Evolutionary conservation across 2,888 invertebrate genomes (phyloP).

Genomic region (Eilema caniola): DNA sequence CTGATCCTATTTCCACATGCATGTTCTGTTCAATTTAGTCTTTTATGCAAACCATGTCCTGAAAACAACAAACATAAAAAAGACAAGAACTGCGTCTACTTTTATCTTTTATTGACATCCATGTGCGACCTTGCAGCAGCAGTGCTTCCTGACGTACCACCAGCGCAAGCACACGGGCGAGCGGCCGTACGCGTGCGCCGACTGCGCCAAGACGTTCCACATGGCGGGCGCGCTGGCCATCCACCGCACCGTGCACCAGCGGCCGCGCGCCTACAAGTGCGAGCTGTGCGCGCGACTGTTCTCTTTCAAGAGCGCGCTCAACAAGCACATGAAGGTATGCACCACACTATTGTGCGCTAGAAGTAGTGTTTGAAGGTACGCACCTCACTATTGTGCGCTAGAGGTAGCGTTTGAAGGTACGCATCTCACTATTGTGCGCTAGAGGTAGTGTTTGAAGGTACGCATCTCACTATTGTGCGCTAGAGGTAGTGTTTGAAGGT

Average conservation of each 20-base stretch:
- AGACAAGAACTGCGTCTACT: too few relatives aligned
- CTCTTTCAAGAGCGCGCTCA: slow-evolving; percentile 50
- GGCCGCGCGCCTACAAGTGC: slow-evolving; percentile 34
- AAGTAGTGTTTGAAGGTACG: slow-evolving; percentile 47
- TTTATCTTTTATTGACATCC: too few relatives aligned
- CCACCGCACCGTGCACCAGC: slow-evolving; percentile 44
- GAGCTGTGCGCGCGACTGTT: slow-evolving; percentile 50
- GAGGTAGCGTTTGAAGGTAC: too few relatives aligned
- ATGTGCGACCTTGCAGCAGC: slow-evolving; percentile 38
- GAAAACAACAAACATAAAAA: too few relatives aligned
- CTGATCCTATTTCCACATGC: too few relatives aligned
- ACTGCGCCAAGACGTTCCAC: slow-evolving; percentile 51
- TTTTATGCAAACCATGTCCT: too few relatives aligned
- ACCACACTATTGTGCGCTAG: background rate
- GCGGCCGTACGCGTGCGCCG: slow-evolving; percentile 55
- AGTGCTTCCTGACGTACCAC: slow-evolving; percentile 56
- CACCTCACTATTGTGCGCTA: background rate
- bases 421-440: too few relatives aligned
- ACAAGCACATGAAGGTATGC: slow-evolving; percentile 59
- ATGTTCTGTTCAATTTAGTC: too few relatives aligned
- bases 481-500: too few relatives aligned
- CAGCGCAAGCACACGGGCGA: slow-evolving; percentile 61
- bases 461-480: too few relatives aligned
- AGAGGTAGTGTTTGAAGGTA: too few relatives aligned
- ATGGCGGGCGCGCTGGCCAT: slow-evolving; percentile 43